Evolutionary conservation across 1,140 invertebrate species (phyloP), one percentile per base, ranked within the genome.

Genomic region (Papilio machaon): DNA sequence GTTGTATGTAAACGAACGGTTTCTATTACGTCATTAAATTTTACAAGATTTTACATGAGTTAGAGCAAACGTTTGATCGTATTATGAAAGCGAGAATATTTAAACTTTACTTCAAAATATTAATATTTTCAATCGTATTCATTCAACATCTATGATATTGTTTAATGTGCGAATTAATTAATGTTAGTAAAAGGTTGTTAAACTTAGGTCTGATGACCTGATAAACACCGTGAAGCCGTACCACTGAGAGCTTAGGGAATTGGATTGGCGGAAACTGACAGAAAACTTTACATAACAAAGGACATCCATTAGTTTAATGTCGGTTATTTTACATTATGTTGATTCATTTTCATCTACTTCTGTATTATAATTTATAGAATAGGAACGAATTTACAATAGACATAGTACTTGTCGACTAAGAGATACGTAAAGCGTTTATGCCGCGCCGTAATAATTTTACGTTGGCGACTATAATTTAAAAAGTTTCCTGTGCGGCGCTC

Each of bases 381-480:
- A 30, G 8, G 2, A 13, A 11, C 0, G 38, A 43, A 43, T 43
- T 35, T 13, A 35, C n/a, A 60, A 23, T 19, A 60, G 11, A 70
- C 23, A 35, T 35, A 64, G 60, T 23, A 30, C 60, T 70, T 15
- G 58, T 64, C 2, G 30, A 15, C 64, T 70, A 70, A 60, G 23
- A 70, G 64, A 70, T 70, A 70, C 60, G 60, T 30, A 30, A 38
- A 70, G 64, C 64, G 64, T 70, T 38, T 70, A 60, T 60, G 13
- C 64, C 64, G 30, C 64, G 64, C 30, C 10, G 38, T 47, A 67
- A 79, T 79, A 76, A 49, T 52, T 79, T 79, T 43, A 64, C 47
- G 54, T 58, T 47, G 17, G 58, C 58, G 58, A 64, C 54, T 46
- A 79, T 79, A 79, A 79, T 79, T 79, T 64, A 79, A 79, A 79